Conservation (phyloP, 2,888 invertebrate species). For the Micropterix aruncella region DNA sequence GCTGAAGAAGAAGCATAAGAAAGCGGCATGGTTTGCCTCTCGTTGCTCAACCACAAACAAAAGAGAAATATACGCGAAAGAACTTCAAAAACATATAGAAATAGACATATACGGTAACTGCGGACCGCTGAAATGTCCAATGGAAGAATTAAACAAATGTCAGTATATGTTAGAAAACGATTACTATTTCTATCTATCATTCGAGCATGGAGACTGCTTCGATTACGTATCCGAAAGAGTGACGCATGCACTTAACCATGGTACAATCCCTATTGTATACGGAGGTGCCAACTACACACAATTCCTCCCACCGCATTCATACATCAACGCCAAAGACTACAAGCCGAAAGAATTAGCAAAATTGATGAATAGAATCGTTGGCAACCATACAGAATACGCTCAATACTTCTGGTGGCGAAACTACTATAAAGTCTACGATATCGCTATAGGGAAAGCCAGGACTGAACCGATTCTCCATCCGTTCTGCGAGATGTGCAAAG, state of each 20-base stretch:
- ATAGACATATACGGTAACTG: slow-evolving; percentile 50
- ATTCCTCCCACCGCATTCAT: slow-evolving; percentile 37
- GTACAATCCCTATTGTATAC: slow-evolving; percentile 37
- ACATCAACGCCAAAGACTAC: slow-evolving; percentile 49
- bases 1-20: slow-evolving; percentile 24
- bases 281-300: slow-evolving; percentile 34
- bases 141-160: slow-evolving; percentile 18
- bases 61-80: slow-evolving; percentile 26
- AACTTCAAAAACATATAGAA: slow-evolving; percentile 37
- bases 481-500: not conserved
- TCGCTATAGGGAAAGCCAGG: not conserved
- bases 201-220: slow-evolving; percentile 53
- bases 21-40: slow-evolving; percentile 42
- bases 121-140: slow-evolving; percentile 24
- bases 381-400: slow-evolving; percentile 40
- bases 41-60: slow-evolving; percentile 31
- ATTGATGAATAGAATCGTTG: slow-evolving; percentile 35
- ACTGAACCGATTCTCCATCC: not conserved
- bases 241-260: slow-evolving; percentile 27
- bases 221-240: slow-evolving; percentile 60
- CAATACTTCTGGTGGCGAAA: slow-evolving; percentile 54
- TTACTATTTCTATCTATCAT: slow-evolving; percentile 53
- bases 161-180: slow-evolving; percentile 26
- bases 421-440: slow-evolving; percentile 17
- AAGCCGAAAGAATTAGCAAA: slow-evolving; percentile 39